Base-by-base conservation (phyloP, 2,888 invertebrate genomes). In the Nymphalis urticae region DNA sequence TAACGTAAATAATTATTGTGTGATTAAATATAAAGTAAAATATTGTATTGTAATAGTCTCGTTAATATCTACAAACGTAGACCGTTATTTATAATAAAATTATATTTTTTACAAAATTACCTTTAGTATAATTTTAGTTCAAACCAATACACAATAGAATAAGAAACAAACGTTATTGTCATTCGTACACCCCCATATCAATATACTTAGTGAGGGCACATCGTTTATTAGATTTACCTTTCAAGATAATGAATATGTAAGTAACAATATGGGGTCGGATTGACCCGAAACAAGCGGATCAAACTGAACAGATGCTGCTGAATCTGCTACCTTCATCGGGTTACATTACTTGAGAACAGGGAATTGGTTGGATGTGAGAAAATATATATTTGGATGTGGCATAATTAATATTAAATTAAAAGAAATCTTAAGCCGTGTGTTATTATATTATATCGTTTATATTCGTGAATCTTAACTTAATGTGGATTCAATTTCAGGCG, bases 281-380 rank as follows among this genome's bases (percentile, higher is more conserved):
- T 75, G 72, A 74, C 70, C 74, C 75, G 73, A 80, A 82, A 82
- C 78, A 79, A 79, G 17, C 24, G 59, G 48, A 36, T 47, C 58
- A 84, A 86, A 84, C 85, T 81, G 86, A 86, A 82, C 87, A 87
- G 86, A 86, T 87, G 86, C 79, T 82, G 78, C 86, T 77, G 78
- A 82, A 81, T 81, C 81, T 75, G 78, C 77, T 80, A 82, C 80
- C 82, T 74, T 84, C 80, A 81, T 81, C 82, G 79, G 79, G 82
- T 85, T 83, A 85, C 83, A 82, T 82, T 82, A 56, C 56, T 32
- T 56, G 32, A 56, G 75, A 72, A 64, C 60, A 59, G 64, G 42
- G 48, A 60, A 48, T 32, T 42, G 53, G 60, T 13, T 64, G 64
- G 72, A 73, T 70, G 70, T 48, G 63, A 53, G 56, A 66, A 54